Percentiles rank a stretch among this genome's conserved stretches.
phyloP scores from a whole-genome alignment of 2,797 vertebrate species.

The Staurois parvus region DNA sequence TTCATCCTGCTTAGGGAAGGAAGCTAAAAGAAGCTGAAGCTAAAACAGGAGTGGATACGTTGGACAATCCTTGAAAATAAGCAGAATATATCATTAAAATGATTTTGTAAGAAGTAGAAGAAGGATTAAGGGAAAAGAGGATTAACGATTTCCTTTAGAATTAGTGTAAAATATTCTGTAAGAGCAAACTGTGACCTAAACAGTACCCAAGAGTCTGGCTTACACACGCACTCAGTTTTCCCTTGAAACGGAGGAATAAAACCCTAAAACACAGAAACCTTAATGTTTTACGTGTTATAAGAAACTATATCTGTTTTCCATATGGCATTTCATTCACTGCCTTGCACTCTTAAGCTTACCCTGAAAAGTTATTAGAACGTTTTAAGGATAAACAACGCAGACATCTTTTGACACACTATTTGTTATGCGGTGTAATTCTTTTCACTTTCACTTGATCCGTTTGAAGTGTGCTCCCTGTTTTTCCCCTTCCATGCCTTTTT shows the following conservation, averaged over 20 bases:
- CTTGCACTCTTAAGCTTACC: neutral
- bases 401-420: neutral
- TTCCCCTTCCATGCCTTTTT: constrained; percentile 10
- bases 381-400: neutral
- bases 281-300: constrained; percentile 23
- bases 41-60: neutral
- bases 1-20: neutral
- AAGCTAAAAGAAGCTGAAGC: neutral
- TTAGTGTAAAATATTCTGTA: neutral
- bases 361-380: neutral
- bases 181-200: neutral
- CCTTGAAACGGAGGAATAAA: neutral
- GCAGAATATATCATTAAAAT: neutral
- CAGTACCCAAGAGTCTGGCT: neutral
- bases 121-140: neutral
- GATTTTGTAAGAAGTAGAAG: neutral
- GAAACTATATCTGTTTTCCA: constrained; percentile 23
- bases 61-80: neutral
- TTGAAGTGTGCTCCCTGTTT: constrained; percentile 43
- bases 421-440: neutral
- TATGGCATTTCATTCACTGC: neutral
- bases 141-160: neutral
- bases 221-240: neutral
- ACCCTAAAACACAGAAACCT: neutral
- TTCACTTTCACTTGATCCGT: constrained; percentile 33